These are phyloP conservation scores for Operophtera brumata DNA, from an alignment of 2,888 invertebrate species.

Conservation along the genomic window DNA sequence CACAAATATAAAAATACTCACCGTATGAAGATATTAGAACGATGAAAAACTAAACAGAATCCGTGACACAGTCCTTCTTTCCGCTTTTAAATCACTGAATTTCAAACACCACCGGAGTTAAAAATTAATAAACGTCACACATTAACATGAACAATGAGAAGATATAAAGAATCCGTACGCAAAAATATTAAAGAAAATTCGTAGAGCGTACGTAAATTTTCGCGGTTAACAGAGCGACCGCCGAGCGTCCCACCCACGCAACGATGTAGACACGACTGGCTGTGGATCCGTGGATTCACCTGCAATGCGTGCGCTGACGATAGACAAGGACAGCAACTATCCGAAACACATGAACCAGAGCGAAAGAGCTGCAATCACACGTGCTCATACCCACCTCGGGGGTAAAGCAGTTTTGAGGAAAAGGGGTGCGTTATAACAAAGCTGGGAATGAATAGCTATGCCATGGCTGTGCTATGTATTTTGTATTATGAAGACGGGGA, in stretches of 20 bases:
- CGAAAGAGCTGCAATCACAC: slow-evolving; percentile 58
- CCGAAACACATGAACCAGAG: slow-evolving; percentile 33
- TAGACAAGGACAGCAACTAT: slow-evolving; percentile 45
- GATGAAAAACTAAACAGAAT: slow-evolving; percentile 39
- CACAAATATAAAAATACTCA: slow-evolving; percentile 22
- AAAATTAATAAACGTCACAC: slow-evolving; percentile 57
- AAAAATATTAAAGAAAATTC: slow-evolving; percentile 32
- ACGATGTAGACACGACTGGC: slow-evolving; percentile 61
- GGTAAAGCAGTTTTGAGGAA: slow-evolving; percentile 67
- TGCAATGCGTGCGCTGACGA: slow-evolving; percentile 75
- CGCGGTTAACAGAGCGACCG: slow-evolving; percentile 63
- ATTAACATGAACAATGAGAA: slow-evolving; percentile 48
- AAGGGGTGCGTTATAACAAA: slow-evolving; percentile 67
- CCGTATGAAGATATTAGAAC: slow-evolving; percentile 24
- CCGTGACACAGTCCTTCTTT: slow-evolving; percentile 36
- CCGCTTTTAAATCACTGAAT: slow-evolving; percentile 46
- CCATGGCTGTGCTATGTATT: slow-evolving; percentile 55
- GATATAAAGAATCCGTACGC: slow-evolving; percentile 20
- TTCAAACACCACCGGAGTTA: slow-evolving; percentile 47
- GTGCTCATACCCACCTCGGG: slow-evolving; percentile 64
- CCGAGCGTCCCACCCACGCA: slow-evolving; percentile 60
- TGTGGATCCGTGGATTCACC: slow-evolving; percentile 50
- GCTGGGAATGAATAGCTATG: slow-evolving; percentile 67
- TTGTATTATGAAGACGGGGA: slow-evolving; percentile 62
- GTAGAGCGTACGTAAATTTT: slow-evolving; percentile 61